Base-by-base conservation (phyloP, 2,113 vertebrate genomes). In the Phoxinus phoxinus region DNA sequence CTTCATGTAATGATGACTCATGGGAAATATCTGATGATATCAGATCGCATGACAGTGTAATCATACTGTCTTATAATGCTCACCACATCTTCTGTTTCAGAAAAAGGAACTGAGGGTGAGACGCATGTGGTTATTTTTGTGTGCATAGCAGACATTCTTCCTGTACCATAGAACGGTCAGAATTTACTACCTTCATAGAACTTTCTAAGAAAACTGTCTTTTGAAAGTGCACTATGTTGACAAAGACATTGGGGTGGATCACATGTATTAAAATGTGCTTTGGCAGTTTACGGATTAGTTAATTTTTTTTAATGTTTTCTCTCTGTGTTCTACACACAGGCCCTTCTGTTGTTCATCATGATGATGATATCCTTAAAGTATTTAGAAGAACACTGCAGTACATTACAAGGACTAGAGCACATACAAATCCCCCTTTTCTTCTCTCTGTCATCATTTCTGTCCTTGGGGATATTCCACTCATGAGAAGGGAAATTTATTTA, bases 1-100 rank as follows among this genome's bases (percentile, higher is more conserved):
- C 3, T 48, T 46, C 3, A 53, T 82, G 10, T 48, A 71, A 53
- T 69, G 1, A n/a, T 72, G 81, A 83, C 67, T 81, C 8, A 81
- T 3, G 9, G n/a, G 32, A 35, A 51, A 51, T 35, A 6, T 51
- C 15, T 6, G 27, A 69, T 69, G 46, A 53, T 4, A 3, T 71
- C 6, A 51, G 7, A 17, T 72, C 30, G 21, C 19, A 83, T 83
- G 81, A 83, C 67, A 72, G 17, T 37, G 30, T 10, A 53, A 15
- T 72, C 46, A 56, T 44, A 10, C 15, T 21, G 56, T 25, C 3
- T 25, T 15, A 2, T 10, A 17, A 46, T 25, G 73, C 27, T 53
- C 27, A 32, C 13, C 67, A 71, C 67, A 71, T 30, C 35, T 8
- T 63, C 23, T 25, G 35, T 56, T 41, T 74, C 69, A 48, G 6